phyloP scores from a whole-genome alignment of 2,888 invertebrate genomes.

The Apamea crenata region DNA sequence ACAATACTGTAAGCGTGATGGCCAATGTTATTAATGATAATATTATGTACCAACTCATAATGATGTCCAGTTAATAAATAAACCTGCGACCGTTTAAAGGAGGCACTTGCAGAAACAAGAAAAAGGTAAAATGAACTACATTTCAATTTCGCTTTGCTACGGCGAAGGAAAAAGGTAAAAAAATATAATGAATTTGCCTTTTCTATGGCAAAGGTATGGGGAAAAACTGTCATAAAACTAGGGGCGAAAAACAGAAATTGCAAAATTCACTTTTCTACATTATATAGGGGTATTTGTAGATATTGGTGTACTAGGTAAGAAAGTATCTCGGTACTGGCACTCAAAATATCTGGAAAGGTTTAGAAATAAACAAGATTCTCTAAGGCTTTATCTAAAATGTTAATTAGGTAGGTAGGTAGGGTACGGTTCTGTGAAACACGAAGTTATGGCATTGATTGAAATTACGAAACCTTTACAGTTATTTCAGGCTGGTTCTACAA shows the following conservation, averaged over 20 bases:
- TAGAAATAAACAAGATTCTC: not conserved
- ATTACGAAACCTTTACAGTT: not conserved
- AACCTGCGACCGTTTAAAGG: constrained; percentile 5
- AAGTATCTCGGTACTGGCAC: not conserved
- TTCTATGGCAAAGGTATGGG: constrained; percentile 19
- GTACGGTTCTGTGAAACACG: not conserved
- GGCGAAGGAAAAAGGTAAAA: constrained; percentile 29
- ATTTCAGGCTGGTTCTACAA: not conserved
- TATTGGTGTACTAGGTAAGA: not conserved
- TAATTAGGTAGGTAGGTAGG: not conserved
- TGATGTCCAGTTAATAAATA: constrained; percentile 13
- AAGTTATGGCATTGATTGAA: constrained; percentile 9
- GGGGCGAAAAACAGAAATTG: constrained; percentile 4
- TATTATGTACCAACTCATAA: not conserved
- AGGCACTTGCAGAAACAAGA: constrained; percentile 9
- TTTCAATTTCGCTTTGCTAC: constrained; percentile 55
- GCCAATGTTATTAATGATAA: constrained; percentile 2
- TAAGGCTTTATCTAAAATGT: not conserved
- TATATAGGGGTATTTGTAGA: not conserved
- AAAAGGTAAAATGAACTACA: constrained; percentile 39
- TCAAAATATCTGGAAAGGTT: not conserved
- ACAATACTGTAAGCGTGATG: not conserved
- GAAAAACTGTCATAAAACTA: constrained; percentile 31
- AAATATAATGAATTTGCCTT: constrained; percentile 49
- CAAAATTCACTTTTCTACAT: constrained; percentile 17